Conservation (phyloP, 2,797 vertebrate species). For the Anguilla obscura region DNA sequence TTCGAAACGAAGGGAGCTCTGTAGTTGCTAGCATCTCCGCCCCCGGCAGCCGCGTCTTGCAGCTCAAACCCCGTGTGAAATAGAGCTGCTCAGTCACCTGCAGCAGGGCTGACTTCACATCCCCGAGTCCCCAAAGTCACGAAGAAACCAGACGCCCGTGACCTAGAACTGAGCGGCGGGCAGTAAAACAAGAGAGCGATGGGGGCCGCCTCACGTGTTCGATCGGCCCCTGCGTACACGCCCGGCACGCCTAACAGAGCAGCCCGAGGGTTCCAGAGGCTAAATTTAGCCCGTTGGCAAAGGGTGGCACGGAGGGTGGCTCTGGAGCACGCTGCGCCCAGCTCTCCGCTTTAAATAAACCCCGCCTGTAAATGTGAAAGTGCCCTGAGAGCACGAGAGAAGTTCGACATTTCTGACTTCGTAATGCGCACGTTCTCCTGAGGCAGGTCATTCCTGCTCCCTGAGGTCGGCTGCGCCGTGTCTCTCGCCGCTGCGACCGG, state of each 20-base stretch:
- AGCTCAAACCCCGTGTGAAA: background rate
- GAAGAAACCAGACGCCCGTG: background rate
- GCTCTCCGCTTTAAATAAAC: background rate
- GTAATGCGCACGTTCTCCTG: background rate
- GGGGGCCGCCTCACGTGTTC: background rate
- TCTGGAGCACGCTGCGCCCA: background rate
- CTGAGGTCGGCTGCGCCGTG: slow-evolving; percentile 7
- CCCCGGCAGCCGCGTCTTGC: background rate
- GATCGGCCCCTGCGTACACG: background rate
- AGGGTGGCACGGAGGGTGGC: background rate
- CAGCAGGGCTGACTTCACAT: background rate
- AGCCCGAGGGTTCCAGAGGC: background rate
- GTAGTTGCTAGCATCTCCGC: background rate
- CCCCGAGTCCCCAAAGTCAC: background rate
- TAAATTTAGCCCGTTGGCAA: background rate
- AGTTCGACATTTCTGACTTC: background rate
- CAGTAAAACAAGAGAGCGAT: background rate
- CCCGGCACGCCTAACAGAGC: background rate
- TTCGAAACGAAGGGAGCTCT: too few relatives aligned
- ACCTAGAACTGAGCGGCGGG: background rate
- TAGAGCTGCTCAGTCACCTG: background rate
- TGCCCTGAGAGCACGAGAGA: background rate
- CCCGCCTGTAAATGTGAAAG: background rate
- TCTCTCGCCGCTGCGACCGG: background rate
- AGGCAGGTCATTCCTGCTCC: background rate